A percentile compares a stretch with the other conserved stretches of the same genome.
These are phyloP conservation scores for Phalanger gymnotis DNA, from an alignment of 2,797 vertebrate species.

Conservation along the genomic window DNA sequence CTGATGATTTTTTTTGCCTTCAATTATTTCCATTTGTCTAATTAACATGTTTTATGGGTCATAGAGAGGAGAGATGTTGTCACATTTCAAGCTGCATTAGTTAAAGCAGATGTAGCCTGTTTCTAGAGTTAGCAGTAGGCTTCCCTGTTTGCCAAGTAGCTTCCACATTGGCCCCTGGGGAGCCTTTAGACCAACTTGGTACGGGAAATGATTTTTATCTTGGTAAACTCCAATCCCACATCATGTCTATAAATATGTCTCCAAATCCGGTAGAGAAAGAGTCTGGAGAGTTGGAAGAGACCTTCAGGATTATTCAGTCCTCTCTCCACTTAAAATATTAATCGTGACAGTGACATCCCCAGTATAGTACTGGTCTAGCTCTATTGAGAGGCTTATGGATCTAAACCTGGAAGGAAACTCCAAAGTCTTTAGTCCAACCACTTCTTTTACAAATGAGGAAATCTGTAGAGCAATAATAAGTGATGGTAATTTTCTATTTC, in stretches of 20 bases:
- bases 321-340: background rate
- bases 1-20: slow-evolving; percentile 3
- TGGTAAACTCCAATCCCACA: background rate
- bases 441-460: background rate
- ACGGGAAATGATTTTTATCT: background rate
- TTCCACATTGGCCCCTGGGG: background rate
- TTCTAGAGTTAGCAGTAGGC: background rate
- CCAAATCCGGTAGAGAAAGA: background rate
- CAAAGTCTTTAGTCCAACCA: background rate
- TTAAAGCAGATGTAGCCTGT: background rate
- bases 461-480: background rate
- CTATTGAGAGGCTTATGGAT: background rate
- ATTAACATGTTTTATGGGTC: slow-evolving; percentile 6
- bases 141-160: background rate
- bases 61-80: slow-evolving; percentile 1
- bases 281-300: background rate
- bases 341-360: background rate
- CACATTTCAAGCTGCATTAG: background rate
- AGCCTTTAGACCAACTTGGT: background rate
- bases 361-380: too few species aligned
- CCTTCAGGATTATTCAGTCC: background rate
- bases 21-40: slow-evolving; percentile 13
- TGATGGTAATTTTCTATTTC: background rate
- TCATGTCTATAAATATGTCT: background rate
- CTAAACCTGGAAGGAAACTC: background rate